Base-by-base conservation (phyloP, 2,888 invertebrate genomes). In the Apantesis nais region DNA sequence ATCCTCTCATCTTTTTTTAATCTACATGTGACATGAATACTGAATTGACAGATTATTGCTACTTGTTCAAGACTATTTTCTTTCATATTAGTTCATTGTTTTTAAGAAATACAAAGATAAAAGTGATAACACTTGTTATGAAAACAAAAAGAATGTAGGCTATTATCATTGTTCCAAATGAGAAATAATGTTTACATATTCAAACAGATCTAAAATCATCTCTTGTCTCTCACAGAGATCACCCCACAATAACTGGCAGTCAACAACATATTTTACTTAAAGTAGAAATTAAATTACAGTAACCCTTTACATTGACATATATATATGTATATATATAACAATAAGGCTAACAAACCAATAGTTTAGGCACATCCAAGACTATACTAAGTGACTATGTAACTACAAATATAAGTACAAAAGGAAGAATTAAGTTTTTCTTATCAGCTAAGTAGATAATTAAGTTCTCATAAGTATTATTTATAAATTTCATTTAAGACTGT, bases 351-450 rank as follows among this genome's bases (percentile, higher is more conserved):
- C 83, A 90, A 90, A 88, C 87, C 84, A 90, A 88, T 88, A 89
- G 87, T 89, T 92, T 92, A 94, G 94, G 94, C 94, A 94, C 94
- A 88, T 93, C 83, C 73, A 90, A 92, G 93, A 92, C 88, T 89
- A 88, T 86, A 86, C 83, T 83, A 84, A 86, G 80, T 89, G 88
- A 92, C 90, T 91, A 89, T 84, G 80, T 82, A 82, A 79, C 80
- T 84, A 87, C 85, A 85, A 81, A 86, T 86, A 90, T 94, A 94
- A 93, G 93, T 94, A 94, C 93, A 92, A 92, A 91, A 88, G 88
- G 88, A 93, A 91, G 89, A 88, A 87, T 92, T 91, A 92, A 91
- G 90, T 91, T 91, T 88, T 86, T 85, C 90, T 92, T 90, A 91
- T 79, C 77, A 83, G 66, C 85, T 90, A 89, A 83, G 75, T 81